Evolutionary conservation across 1,140 invertebrate species (phyloP).

Genomic region (Anoplolepis gracilipes): DNA sequence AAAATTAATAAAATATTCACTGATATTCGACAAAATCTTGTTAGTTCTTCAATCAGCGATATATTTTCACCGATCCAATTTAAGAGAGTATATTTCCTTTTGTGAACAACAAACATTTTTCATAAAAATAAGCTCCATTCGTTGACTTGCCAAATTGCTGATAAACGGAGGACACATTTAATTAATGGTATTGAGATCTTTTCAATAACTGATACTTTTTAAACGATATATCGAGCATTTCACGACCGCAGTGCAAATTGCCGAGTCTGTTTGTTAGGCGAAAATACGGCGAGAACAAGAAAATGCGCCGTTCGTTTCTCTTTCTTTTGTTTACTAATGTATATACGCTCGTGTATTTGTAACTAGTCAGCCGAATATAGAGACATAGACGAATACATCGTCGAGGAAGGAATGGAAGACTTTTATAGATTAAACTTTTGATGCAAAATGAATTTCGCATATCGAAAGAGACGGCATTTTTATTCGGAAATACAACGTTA

Average conservation of each 20-base stretch:
- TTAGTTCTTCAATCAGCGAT: no score
- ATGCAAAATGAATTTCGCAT: slow-evolving; percentile 62
- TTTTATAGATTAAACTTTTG: slow-evolving; percentile 77
- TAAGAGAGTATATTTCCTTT: background rate
- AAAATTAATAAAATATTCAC: no score
- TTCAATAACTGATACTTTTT: slow-evolving; percentile 33
- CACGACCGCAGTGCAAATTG: slow-evolving; percentile 35
- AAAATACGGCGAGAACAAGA: slow-evolving; percentile 54
- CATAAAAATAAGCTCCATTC: slow-evolving; percentile 4
- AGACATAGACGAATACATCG: slow-evolving; percentile 68
- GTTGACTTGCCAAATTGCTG: slow-evolving; percentile 1
- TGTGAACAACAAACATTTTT: background rate
- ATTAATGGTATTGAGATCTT: slow-evolving; percentile 26
- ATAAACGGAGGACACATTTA: background rate
- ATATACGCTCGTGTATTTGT: slow-evolving; percentile 11
- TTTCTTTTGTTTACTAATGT: slow-evolving; percentile 39
- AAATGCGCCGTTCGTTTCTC: background rate
- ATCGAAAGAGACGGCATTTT: slow-evolving; percentile 18
- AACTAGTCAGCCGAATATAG: slow-evolving; percentile 66
- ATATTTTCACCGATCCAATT: background rate
- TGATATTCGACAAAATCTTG: no score
- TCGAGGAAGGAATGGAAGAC: slow-evolving; percentile 78
- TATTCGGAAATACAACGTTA: slow-evolving; percentile 13
- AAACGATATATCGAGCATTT: slow-evolving; percentile 16
- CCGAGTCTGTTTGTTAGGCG: slow-evolving; percentile 18